Evolutionary conservation across 1,140 invertebrate genomes (phyloP), one percentile per base, ranked within the genome.

Genomic region (Trachelipus rathkii): DNA sequence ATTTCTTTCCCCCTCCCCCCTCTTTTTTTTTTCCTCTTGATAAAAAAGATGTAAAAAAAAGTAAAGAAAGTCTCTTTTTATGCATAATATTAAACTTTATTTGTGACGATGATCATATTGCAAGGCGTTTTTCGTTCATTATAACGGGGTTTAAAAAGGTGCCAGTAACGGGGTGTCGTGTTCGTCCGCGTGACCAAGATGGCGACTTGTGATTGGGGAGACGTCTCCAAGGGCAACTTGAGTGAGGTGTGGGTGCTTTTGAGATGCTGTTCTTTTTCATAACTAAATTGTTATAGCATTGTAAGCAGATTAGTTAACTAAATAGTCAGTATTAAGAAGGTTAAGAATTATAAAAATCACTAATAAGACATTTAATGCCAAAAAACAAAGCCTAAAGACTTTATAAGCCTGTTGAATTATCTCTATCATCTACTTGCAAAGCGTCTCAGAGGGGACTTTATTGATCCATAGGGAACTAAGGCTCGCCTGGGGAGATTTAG

Each of bases 371-470:
- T 6, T 33, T 3, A 33, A 33, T 3, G 33, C 33, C 33, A 33
- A 33, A 33, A 33, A 33, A 33, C 33, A 33, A 33, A 6, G 33
- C 2, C 33, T 33, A 33, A 33, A 33, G 33, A 19, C 50, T 2
- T 60, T 60, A 15, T 60, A 19, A 60, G 50, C 50, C 50, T 60
- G 50, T 60, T 60, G 11, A 60, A 19, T 60, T 60, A 60, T 60
- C 50, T 60, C 19, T 0, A 60, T 60, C 50, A 60, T 60, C 50
- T 60, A 60, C 50, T 60, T 8, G 50, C 50, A 60, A 60, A 60
- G 50, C 50, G 50, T 60, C 50, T 60, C 50, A 60, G 50, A 60
- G 50, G 50, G 50, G 50, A 60, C 50, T 60, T 60, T 60, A 60
- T 60, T 60, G 50, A 60, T 60, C 50, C 50, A 60, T 19, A 15